Evolutionary conservation across 2,888 invertebrate species (phyloP).

Genomic region (Quadroppia sp.): DNA sequence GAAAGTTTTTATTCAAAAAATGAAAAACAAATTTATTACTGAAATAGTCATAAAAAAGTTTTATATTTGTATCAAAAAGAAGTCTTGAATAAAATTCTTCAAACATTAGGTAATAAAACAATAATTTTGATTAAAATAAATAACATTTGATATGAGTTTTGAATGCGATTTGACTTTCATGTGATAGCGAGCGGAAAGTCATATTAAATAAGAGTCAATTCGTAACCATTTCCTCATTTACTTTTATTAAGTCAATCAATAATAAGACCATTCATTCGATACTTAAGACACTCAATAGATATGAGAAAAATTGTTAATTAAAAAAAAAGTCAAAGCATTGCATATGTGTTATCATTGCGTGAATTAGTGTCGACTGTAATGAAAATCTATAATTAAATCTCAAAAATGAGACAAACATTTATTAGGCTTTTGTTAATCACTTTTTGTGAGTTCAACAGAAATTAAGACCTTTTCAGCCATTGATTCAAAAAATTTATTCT

Average conservation of each 20-base stretch:
- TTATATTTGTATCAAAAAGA: background rate
- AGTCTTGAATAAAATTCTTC: conserved; percentile 1
- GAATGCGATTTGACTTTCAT: background rate
- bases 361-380: no score
- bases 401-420: background rate
- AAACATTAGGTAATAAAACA: conserved; percentile 17
- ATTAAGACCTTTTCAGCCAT: background rate
- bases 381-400: no score
- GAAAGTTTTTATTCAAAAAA: background rate
- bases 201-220: background rate
- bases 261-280: background rate
- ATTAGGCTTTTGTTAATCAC: background rate
- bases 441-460: background rate
- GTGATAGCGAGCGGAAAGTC: background rate
- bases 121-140: background rate
- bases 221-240: conserved; percentile 16
- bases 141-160: background rate
- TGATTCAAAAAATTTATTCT: background rate
- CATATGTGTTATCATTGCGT: background rate
- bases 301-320: background rate
- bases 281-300: background rate
- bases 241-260: background rate
- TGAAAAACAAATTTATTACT: background rate
- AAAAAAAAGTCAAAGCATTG: background rate
- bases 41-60: background rate